phyloP scores from a whole-genome alignment of 1,140 invertebrate genomes.

The Pseudomyrmex cubaensis region DNA sequence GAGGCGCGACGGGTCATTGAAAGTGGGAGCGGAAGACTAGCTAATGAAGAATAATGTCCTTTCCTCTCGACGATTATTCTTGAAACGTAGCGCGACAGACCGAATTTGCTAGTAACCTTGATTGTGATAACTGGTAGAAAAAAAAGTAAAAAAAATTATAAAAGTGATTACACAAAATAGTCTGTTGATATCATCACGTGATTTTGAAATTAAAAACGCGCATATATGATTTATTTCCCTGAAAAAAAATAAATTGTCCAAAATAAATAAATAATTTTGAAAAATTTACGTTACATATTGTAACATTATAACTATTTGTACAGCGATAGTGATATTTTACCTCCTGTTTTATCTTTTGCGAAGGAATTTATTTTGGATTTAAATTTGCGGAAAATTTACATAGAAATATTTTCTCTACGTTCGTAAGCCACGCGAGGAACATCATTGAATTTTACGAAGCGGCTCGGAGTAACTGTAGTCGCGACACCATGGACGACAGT shows the following conservation, averaged over 20 bases:
- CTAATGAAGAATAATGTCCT: conserved; percentile 82
- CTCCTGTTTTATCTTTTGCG: neutral
- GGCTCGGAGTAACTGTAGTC: conserved; percentile 51
- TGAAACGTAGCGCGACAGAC: conserved; percentile 19
- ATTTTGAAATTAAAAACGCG: too few relatives aligned
- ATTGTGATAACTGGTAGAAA: neutral
- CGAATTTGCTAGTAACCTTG: conserved; percentile 36
- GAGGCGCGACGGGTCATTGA: conserved; percentile 83
- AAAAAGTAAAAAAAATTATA: too few relatives aligned
- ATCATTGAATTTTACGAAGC: conserved; percentile 70
- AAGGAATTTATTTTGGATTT: neutral
- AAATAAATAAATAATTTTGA: too few relatives aligned
- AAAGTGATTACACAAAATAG: too few relatives aligned
- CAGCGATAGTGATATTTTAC: too few relatives aligned
- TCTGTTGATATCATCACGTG: too few relatives aligned
- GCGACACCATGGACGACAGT: conserved; percentile 59
- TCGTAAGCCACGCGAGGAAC: conserved; percentile 38
- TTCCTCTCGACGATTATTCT: conserved; percentile 62
- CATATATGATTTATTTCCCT: too few relatives aligned
- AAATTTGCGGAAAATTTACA: neutral
- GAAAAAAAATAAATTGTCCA: neutral
- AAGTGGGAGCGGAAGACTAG: conserved; percentile 72
- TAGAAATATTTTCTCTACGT: conserved; percentile 50
- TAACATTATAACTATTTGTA: neutral
- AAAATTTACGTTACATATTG: neutral